Conservation (phyloP, 2,888 invertebrate genomes). For the Lasius fuliginosus region DNA sequence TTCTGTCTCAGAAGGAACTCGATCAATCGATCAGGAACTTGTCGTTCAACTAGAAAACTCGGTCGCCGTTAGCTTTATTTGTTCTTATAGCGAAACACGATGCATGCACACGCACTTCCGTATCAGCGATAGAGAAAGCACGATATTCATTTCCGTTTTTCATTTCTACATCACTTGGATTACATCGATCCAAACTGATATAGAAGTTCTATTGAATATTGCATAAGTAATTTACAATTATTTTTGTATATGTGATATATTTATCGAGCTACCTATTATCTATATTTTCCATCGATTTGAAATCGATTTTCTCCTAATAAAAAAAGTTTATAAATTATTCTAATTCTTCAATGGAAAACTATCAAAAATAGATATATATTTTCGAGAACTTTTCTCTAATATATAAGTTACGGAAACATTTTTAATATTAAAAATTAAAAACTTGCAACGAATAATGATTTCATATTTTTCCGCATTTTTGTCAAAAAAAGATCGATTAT, state of each 20-base stretch:
- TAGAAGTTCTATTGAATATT: background rate
- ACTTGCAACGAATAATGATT: conserved; percentile 49
- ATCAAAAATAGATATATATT: background rate
- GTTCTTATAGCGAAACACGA: conserved; percentile 1
- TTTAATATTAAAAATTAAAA: conserved; percentile 48
- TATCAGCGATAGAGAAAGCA: background rate
- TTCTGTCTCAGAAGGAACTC: conserved; percentile 32
- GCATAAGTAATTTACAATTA: background rate
- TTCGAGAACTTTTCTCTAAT: background rate
- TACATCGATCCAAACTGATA: background rate
- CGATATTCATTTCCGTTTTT: conserved; percentile 19
- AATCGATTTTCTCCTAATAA: background rate
- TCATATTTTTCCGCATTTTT: background rate
- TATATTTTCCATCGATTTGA: background rate
- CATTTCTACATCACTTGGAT: background rate
- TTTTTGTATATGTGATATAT: background rate
- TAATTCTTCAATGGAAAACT: background rate
- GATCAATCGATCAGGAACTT: conserved; percentile 61
- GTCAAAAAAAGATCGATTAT: background rate
- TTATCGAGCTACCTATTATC: background rate
- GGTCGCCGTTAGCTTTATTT: conserved; percentile 19
- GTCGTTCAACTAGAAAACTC: conserved; percentile 19
- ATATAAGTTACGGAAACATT: conserved; percentile 17
- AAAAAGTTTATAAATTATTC: background rate
- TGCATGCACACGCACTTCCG: background rate